Base-by-base conservation (phyloP, 1,140 invertebrate species). In the Polypedilum vanderplanki region DNA sequence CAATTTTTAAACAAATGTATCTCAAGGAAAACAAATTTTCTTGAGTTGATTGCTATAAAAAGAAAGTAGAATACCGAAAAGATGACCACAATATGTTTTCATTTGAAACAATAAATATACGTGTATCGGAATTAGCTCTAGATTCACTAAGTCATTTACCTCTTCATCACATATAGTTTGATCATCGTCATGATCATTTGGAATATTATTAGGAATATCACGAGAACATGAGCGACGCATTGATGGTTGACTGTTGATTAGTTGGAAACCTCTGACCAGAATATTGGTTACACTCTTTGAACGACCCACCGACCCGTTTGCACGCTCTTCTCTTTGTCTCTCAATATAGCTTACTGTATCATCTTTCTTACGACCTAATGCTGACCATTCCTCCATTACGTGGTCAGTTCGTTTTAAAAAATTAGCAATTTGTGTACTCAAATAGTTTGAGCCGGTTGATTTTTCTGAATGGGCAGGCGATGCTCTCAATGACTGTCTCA, bases 381-480 rank as follows among this genome's bases (percentile, higher is more conserved):
- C 84, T 76, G 86, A 86, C 92, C 92, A 94, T 79, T 93, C 91
- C 77, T 94, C 90, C 87, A 92, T 91, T 0, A 93, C 87, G 80
- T 94, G 92, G 81, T 94, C 92, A 3, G 92, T 94, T 75, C 90
- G 87, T 79, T 88, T 88, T 7, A 95, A 82, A 78, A 95, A 95
- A 76, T 91, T 90, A 20, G 89, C 86, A 73, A 95, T 94, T 81
- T 91, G 91, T 33, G 85, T 86, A 3, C 88, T 88, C 20, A 95
- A 83, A 75, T 88, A 88, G 40, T 90, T 90, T 0, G 91, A 93
- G 0, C 90, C 89, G 0, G 92, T 93, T 9, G 88, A 84, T 8
- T 90, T 87, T 77, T 93, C 90, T 77, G 89, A 81, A 78, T 90
- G 89, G 0, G 91, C 91, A 0, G 92, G 90, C 0, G 88, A 85